A percentile compares a stretch with the other conserved stretches of the same genome.
Evolutionary conservation across 2,888 invertebrate genomes (phyloP).

Genomic region (Agonopterix alstromeriana): DNA sequence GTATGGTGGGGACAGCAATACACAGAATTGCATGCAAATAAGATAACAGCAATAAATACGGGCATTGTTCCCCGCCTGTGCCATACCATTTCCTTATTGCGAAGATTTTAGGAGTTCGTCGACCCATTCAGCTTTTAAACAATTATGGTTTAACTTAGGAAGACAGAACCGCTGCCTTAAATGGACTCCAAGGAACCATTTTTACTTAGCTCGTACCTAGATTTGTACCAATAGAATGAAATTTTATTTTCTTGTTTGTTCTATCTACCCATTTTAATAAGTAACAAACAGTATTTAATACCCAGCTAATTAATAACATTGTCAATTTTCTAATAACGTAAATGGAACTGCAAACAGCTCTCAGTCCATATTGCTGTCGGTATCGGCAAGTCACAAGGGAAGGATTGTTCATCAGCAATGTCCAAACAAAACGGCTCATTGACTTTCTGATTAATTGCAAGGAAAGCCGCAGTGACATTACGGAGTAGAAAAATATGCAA

Average conservation of each 20-base stretch:
- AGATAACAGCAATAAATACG: slow-evolving; percentile 68
- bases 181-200: no score
- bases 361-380: background rate
- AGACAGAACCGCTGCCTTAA: no score
- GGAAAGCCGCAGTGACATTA: slow-evolving; percentile 62
- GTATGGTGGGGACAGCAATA: slow-evolving; percentile 56
- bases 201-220: no score
- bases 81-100: slow-evolving; percentile 43
- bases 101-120: slow-evolving; percentile 41
- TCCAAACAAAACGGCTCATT: slow-evolving; percentile 74
- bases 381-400: slow-evolving; percentile 43
- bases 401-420: slow-evolving; percentile 66
- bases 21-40: slow-evolving; percentile 73
- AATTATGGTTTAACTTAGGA: background rate
- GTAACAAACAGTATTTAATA: no score
- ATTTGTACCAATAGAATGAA: no score
- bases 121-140: slow-evolving; percentile 20
- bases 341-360: slow-evolving; percentile 13
- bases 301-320: no score
- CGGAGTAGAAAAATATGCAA: slow-evolving; percentile 43
- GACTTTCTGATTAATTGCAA: slow-evolving; percentile 72
- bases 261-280: no score
- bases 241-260: no score
- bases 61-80: slow-evolving; percentile 41
- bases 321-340: slow-evolving; percentile 9